Conservation (phyloP, 2,113 vertebrate species). For the Myodes glareolus region DNA sequence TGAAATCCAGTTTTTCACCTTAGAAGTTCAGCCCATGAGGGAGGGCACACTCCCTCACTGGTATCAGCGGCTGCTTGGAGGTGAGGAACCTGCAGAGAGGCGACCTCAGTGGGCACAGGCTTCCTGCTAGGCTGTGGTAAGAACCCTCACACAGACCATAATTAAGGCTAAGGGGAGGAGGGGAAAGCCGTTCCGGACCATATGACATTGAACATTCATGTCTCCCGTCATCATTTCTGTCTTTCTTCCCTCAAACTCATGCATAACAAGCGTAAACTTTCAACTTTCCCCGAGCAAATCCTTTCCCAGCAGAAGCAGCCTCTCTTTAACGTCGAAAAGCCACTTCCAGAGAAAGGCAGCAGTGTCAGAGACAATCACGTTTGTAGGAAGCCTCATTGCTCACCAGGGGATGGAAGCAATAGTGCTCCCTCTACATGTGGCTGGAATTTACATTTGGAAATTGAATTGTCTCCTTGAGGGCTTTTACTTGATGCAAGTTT, state of each 20-base stretch:
- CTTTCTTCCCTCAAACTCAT: constrained; percentile 55
- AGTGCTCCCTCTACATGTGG: background rate
- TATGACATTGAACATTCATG: background rate
- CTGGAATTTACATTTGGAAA: constrained; percentile 74
- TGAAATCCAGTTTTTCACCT: background rate
- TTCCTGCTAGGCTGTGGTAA: accelerated
- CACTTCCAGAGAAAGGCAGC: background rate
- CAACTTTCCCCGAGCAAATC: constrained; percentile 60
- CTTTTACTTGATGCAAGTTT: constrained; percentile 56
- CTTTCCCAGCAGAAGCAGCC: background rate
- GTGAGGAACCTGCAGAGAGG: accelerated
- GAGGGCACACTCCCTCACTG: accelerated
- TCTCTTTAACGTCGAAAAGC: constrained; percentile 18
- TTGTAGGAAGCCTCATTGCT: constrained; percentile 38
- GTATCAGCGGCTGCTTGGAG: accelerated
- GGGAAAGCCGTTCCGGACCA: constrained; percentile 25
- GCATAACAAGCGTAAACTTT: constrained; percentile 67
- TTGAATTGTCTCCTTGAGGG: constrained; percentile 70
- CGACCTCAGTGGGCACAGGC: accelerated
- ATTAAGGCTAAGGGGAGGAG: background rate
- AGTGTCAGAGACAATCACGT: constrained; percentile 38
- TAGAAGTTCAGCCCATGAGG: accelerated
- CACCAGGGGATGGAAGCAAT: background rate
- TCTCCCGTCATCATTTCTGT: constrained; percentile 14
- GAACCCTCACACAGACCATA: background rate